Evolutionary conservation across 2,113 vertebrate genomes (phyloP).

Genomic region (Neopipo cinnamomea): DNA sequence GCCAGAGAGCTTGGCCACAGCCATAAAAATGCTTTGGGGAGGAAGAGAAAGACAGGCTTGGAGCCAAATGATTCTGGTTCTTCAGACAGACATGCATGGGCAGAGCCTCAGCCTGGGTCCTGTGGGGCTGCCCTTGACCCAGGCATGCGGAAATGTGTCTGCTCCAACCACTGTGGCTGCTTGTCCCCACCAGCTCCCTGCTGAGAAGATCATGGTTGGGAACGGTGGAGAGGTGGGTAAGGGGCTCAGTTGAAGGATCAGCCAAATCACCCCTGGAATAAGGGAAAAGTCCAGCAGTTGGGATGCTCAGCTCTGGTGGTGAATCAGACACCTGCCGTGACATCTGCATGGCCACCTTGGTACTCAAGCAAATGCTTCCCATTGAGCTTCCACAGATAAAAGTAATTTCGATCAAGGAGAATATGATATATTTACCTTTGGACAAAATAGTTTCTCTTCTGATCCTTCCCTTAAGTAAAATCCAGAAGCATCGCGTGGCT

Average conservation of each 20-base stretch:
- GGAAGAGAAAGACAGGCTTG: neutral
- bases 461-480: neutral
- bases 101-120: rapidly evolving
- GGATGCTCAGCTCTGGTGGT: neutral
- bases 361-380: neutral
- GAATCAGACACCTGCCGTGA: neutral
- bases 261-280: neutral
- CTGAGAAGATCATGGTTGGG: neutral
- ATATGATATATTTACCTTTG: neutral
- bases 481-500: neutral
- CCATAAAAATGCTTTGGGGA: neutral
- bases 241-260: neutral
- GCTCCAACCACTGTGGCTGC: neutral
- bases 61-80: neutral
- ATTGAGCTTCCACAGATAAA: neutral
- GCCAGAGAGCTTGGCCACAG: neutral
- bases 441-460: neutral
- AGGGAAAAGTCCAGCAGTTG: neutral
- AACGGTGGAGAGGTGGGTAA: neutral
- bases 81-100: rapidly evolving
- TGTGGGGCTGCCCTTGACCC: neutral
- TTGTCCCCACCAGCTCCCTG: neutral
- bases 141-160: rapidly evolving
- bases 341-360: rapidly evolving
- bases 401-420: neutral